These are phyloP conservation scores for Erythrolamprus reginae DNA, from an alignment of 2,113 vertebrate genomes.

Conservation along the genomic window DNA sequence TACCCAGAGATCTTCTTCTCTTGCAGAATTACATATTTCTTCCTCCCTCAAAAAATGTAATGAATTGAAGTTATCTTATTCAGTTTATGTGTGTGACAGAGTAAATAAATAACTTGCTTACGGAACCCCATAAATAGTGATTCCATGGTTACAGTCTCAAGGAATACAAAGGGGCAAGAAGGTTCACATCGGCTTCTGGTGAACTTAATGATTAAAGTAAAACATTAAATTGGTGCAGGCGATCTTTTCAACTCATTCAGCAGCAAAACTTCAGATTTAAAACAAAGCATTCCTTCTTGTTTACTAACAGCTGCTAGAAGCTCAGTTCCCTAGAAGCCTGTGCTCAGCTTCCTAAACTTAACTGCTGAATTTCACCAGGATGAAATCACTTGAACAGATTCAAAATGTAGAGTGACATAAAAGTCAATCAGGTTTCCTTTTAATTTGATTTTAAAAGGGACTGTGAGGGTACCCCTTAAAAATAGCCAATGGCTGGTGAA, in stretches of 20 bases:
- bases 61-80: neutral
- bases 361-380: neutral
- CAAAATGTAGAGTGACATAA: neutral
- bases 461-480: neutral
- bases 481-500: neutral
- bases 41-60: neutral
- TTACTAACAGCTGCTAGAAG: neutral
- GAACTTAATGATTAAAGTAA: neutral
- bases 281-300: neutral
- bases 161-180: neutral
- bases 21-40: neutral
- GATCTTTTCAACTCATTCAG: neutral
- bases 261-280: neutral
- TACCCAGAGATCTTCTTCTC: neutral
- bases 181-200: neutral
- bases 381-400: neutral
- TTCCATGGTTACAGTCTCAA: neutral
- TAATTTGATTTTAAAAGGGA: neutral
- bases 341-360: neutral
- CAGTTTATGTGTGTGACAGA: neutral
- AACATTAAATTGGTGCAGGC: neutral
- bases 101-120: neutral
- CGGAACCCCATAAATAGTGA: neutral
- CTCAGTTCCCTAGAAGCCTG: neutral
- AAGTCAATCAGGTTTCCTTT: neutral